Conservation (phyloP, 1,140 invertebrate genomes). For the Ceratina calcarata region DNA sequence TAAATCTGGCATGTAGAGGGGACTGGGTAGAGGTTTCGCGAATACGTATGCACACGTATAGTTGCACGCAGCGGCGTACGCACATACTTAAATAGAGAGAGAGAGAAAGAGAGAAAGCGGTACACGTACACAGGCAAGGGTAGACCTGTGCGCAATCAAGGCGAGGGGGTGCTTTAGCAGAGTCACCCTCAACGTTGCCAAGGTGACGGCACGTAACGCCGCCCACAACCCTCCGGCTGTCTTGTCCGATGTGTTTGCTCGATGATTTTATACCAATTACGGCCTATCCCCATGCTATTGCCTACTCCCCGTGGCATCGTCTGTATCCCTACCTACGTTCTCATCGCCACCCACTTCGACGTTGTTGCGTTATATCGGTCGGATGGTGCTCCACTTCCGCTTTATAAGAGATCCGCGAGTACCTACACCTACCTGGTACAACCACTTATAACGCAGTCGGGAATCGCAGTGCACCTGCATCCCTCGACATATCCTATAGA, state of each 20-base stretch:
- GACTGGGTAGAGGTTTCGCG: constrained; percentile 27
- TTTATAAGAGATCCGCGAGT: constrained; percentile 18
- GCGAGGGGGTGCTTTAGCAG: constrained; percentile 73
- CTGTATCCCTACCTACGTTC: constrained; percentile 57
- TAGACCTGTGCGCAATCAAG: constrained; percentile 72
- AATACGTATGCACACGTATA: constrained; percentile 8
- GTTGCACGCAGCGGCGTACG: background rate
- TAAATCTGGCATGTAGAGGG: constrained; percentile 43
- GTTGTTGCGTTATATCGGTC: constrained; percentile 37
- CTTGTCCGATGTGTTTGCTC: constrained; percentile 80
- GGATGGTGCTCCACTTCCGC: constrained; percentile 49
- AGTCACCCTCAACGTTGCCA: constrained; percentile 72
- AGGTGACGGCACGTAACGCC: constrained; percentile 78
- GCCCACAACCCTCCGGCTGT: constrained; percentile 78
- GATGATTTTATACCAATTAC: constrained; percentile 81
- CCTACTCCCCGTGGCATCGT: constrained; percentile 60
- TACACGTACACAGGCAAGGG: constrained; percentile 41
- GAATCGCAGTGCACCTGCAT: background rate
- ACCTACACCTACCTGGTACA: constrained; percentile 4
- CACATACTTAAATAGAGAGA: background rate
- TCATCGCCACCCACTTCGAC: constrained; percentile 41
- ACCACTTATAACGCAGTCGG: background rate
- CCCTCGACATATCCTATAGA: background rate
- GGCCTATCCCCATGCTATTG: constrained; percentile 75
- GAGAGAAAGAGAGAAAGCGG: background rate